Evolutionary conservation across 2,797 vertebrate species (phyloP), one percentile per base, ranked within the genome.

Genomic region (Silurus lanzhouensis): DNA sequence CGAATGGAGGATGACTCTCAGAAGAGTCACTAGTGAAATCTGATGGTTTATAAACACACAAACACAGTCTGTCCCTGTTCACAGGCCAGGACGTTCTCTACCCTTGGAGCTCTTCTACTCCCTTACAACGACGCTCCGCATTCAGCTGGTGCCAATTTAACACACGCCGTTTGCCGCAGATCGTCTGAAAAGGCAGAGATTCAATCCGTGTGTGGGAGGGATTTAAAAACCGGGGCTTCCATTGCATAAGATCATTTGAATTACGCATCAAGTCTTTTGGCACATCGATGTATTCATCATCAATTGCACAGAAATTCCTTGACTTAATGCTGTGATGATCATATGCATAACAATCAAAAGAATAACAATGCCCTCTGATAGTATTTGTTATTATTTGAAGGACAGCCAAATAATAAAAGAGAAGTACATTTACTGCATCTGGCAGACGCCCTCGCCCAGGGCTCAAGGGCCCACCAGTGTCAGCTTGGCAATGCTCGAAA

Each of bases 1-100:
- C 78, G 87, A 90, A 90, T 72, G 71, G 82, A 84, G 57, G 82
- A 55, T 27, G 71, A 25, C 61, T 84, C 85, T 88, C 86, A n/a
- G 17, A 61, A 75, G 85, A 83, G 79, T 31, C 52, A 64, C 12
- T 15, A 38, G 87, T 52, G 78, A 89, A 88, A 84, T 89, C 86
- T 88, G 86, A 81, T 82, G 52, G 74, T 84, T 85, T 87, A 25
- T 77, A 86, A 87, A 87, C 76, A 83, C 81, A 72, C 52, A 17
- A 5, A 2, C 58, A 83, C 55, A 87, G 71, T 67, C 85, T 86
- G 83, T 84, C 82, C 57, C 46, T 58, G 68, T 78, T 86, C 2
- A 44, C 6, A 9, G 82, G 84, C 22, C 81, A 77, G 55, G 83
- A 48, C 17, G 63, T 87, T 78, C 77, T 48, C 64, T 52, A 52